Base-by-base conservation (phyloP, 2,888 invertebrate genomes). In the Tenthredo distinguenda region DNA sequence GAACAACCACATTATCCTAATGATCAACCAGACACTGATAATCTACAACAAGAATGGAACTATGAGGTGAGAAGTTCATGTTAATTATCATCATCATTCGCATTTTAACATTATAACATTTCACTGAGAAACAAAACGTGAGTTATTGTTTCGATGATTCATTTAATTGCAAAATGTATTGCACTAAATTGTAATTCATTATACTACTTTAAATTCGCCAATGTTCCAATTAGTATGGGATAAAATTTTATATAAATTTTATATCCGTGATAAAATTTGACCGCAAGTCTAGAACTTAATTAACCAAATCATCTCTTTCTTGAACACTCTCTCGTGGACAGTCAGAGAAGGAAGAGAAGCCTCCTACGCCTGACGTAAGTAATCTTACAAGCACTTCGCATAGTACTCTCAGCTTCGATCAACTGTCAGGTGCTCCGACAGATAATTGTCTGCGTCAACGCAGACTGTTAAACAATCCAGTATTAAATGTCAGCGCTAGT, bases 341-440 rank as follows among this genome's bases (percentile, higher is more conserved):
- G 93, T 88, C 91, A 90, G 91, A 92, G 90, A 93, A 88, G 87
- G 92, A 92, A 87, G 92, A 93, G 88, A 91, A 90, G 87, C 87
- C 91, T 85, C 47, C 91, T 72, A 90, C 91, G 68, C 91, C 91
- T 87, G 93, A 93, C 92, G 93, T 93, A 93, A 93, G 93, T 93
- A 93, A 89, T 88, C 90, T 87, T 86, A 88, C 87, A 84, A 85
- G 90, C 88, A 89, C 89, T 84, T 85, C 90, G 90, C 90, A 88
- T 90, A 89, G 89, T 90, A 91, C 89, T 88, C 84, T 87, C 88
- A 88, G 87, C 89, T 86, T 87, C 86, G 89, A 90, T 87, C 87
- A 86, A 86, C 87, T 87, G 84, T 86, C 87, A 89, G 89, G 90
- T 86, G 87, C 62, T 84, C 82, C 86, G 82, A 87, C 86, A 87